A percentile compares a stretch with the other conserved stretches of the same genome.
Conservation (phyloP, 2,113 vertebrate genomes). For the Euleptes europaea region DNA sequence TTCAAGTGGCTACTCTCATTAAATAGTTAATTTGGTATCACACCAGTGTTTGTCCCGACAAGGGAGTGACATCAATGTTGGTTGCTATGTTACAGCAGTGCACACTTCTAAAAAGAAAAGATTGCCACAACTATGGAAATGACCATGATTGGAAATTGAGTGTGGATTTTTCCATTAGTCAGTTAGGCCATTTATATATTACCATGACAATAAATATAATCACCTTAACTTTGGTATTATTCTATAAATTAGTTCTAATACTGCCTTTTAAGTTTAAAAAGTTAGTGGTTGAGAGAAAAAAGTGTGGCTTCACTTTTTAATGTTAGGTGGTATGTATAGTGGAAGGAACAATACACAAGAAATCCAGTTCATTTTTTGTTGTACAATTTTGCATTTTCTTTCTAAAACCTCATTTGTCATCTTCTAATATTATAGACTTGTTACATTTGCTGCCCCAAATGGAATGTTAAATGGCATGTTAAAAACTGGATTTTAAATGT, state of each 20-base stretch:
- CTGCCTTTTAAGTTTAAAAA: neutral
- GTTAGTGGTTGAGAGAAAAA: neutral
- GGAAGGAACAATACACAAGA: neutral
- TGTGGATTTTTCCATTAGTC: neutral
- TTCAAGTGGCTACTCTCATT: slow-evolving; percentile 52
- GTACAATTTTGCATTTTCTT: accelerated
- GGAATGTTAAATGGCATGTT: slow-evolving; percentile 28
- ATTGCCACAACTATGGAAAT: neutral
- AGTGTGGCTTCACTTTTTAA: neutral
- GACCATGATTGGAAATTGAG: neutral
- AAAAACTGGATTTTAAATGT: slow-evolving; percentile 22
- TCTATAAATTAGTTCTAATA: neutral
- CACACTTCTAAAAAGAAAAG: neutral
- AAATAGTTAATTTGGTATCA: slow-evolving; percentile 53
- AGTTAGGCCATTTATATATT: neutral
- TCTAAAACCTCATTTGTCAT: neutral
- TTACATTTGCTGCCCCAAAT: slow-evolving; percentile 4
- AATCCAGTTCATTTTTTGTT: neutral
- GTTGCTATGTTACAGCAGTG: slow-evolving; percentile 11
- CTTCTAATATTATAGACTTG: neutral
- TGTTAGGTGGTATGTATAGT: neutral
- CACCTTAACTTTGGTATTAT: neutral
- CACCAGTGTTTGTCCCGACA: slow-evolving; percentile 23
- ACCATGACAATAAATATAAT: no score
- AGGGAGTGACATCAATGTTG: slow-evolving; percentile 36